Evolutionary conservation across 2,888 invertebrate genomes (phyloP).

Genomic region (Chelonus formosanus): DNA sequence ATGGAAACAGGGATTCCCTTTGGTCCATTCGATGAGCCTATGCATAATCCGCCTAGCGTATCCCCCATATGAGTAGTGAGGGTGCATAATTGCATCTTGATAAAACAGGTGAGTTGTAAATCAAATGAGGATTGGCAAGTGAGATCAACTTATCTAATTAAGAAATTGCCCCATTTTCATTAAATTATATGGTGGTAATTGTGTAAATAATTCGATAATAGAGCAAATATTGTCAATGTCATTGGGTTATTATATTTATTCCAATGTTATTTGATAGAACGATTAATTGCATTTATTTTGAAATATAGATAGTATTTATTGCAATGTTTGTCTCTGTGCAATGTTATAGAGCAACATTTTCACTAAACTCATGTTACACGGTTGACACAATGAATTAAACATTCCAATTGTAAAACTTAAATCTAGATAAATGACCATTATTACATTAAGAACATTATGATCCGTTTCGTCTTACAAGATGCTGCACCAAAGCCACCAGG

Average conservation of each 20-base stretch:
- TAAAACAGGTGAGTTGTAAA: conserved; percentile 60
- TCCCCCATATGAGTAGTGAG: conserved; percentile 45
- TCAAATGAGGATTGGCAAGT: conserved; percentile 52
- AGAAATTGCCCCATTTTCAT: conserved; percentile 36
- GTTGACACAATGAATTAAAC: conserved; percentile 23
- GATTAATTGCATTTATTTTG: too few species aligned
- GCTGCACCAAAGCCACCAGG: conserved; percentile 41
- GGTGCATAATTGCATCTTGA: conserved; percentile 62
- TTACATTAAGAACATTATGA: conserved; percentile 53
- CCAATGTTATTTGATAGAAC: conserved; percentile 7
- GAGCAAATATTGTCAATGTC: too few species aligned
- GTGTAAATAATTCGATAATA: too few species aligned
- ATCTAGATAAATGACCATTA: conserved; percentile 53
- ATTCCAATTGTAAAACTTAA: conserved; percentile 25
- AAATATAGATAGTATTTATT: too few species aligned
- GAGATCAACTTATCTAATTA: conserved; percentile 51
- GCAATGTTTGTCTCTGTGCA: too few species aligned
- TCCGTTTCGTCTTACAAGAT: conserved; percentile 53
- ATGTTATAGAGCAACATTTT: not conserved
- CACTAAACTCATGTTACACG: not conserved
- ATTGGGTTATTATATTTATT: too few species aligned
- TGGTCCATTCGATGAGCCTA: conserved; percentile 49
- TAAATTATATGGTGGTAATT: not conserved
- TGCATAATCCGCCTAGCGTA: conserved; percentile 54
- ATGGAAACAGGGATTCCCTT: conserved; percentile 39